A percentile compares a stretch with the other conserved stretches of the same genome.
Evolutionary conservation across 1,140 invertebrate genomes (phyloP).

Genomic region (Drosophila baimaii): DNA sequence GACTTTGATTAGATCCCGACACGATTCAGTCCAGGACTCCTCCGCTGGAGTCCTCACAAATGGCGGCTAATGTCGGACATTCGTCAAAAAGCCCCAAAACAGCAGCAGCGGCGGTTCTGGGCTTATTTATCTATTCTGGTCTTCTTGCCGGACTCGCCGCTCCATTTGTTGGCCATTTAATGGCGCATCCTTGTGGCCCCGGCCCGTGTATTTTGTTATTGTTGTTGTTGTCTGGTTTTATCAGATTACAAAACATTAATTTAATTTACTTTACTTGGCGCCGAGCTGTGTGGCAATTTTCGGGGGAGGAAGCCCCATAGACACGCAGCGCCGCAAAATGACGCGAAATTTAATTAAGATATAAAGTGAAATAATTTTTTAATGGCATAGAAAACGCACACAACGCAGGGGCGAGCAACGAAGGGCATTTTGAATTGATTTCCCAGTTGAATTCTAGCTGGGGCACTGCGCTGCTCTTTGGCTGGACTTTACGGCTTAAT

Average conservation of each 20-base stretch:
- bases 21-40: neutral
- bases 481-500: constrained; percentile 60
- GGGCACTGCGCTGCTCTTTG: neutral
- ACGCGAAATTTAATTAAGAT: constrained; percentile 79
- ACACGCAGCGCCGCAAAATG: constrained; percentile 62
- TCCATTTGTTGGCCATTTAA: constrained; percentile 58
- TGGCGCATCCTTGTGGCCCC: constrained; percentile 19
- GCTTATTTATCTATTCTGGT: constrained; percentile 30
- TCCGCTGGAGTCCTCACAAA: constrained; percentile 5
- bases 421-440: constrained; percentile 69
- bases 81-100: constrained; percentile 22
- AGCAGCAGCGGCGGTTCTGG: neutral
- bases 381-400: constrained; percentile 63
- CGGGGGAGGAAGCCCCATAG: constrained; percentile 16
- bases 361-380: constrained; percentile 79
- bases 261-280: constrained; percentile 69
- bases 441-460: constrained; percentile 62
- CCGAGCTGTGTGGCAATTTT: constrained; percentile 21
- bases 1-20: constrained; percentile 37
- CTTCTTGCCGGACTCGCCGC: constrained; percentile 1
- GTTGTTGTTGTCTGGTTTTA: constrained; percentile 57
- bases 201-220: constrained; percentile 50
- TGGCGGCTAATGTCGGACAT: constrained; percentile 35
- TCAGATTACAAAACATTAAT: constrained; percentile 79
- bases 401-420: neutral